Base-by-base conservation (phyloP, 2,797 vertebrate species). In the Ptychobarbus kaznakovi region DNA sequence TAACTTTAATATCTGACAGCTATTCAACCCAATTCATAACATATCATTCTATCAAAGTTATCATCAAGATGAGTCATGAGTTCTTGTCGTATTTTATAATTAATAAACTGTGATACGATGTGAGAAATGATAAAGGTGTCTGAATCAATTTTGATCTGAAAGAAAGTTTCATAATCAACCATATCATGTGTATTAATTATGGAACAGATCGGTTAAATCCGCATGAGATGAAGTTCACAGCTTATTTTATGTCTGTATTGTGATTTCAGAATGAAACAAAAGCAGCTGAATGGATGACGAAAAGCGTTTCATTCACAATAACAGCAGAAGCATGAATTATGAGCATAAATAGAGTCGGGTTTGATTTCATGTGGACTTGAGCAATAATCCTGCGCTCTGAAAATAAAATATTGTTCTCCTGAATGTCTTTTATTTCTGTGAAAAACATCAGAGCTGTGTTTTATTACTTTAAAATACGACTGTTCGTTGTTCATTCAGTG, bases 391-490 rank as follows among this genome's bases (percentile, higher is more conserved):
- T 82, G 40, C 40, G 3, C 18, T 73, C n/a, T n/a, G 12, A 75
- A 8, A 74, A 75, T 75, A 83, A 82, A 83, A 20, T 1, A 15
- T 25, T 51, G 32, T 46, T 16, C 42, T 35, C 8, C 42, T 49
- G 38, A 82, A 63, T 15, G 28, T 35, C 3, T 7, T 42, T 38
- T 16, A 51, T 51, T 80, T 51, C 1, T 38, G 11, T 73, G 65
- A 18, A 11, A 77, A 65, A n/a, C 22, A 58, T 58, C 56, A n/a
- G 56, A 12, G 56, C 56, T 66, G 72, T 82, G 76, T 86, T 89
- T 77, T 83, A 58, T 58, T 9, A 58, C 10, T 11, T 10, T n/a
- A 13, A 28, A 61, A 61, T 4, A 5, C 56, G 6, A n/a, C 61
- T 28, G 61, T 63, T 63, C 2, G 15, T 6, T 12, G 25, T 15